phyloP scores from a whole-genome alignment of 2,888 invertebrate species.

The Coenonympha glycerion region DNA sequence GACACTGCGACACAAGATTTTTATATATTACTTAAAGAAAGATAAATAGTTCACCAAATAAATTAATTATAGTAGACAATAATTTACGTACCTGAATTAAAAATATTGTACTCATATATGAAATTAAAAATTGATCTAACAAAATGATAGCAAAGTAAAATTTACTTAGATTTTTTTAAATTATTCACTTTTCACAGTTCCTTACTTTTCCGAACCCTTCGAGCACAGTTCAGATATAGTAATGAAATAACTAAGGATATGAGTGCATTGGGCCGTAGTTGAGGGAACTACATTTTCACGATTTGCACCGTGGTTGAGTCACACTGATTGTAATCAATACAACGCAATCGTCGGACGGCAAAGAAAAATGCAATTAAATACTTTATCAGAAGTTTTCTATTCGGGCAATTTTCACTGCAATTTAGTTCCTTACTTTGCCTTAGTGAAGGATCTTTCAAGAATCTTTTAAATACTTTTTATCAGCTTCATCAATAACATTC shows the following conservation, averaged over 20 bases:
- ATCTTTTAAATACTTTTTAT: no score
- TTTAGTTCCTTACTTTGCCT: no score
- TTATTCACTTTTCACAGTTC: not conserved
- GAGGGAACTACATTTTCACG: not conserved
- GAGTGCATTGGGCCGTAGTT: constrained; percentile 6
- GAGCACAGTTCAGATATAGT: not conserved
- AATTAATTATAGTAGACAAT: no score
- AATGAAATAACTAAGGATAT: constrained; percentile 11
- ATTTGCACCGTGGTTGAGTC: not conserved
- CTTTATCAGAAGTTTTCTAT: no score
- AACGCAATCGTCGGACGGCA: no score
- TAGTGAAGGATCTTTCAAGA: no score
- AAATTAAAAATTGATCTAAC: not conserved
- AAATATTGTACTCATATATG: not conserved
- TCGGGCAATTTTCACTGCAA: not conserved
- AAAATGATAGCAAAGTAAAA: not conserved
- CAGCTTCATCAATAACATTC: no score
- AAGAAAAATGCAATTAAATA: no score
- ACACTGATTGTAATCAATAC: not conserved
- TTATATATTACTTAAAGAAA: no score
- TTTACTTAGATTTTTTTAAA: not conserved
- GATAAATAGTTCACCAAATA: no score
- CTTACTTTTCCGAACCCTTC: not conserved
- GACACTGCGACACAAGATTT: no score
- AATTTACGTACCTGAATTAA: not conserved